Conservation (phyloP, 1,140 invertebrate species). For the Drosophila takahashii region DNA sequence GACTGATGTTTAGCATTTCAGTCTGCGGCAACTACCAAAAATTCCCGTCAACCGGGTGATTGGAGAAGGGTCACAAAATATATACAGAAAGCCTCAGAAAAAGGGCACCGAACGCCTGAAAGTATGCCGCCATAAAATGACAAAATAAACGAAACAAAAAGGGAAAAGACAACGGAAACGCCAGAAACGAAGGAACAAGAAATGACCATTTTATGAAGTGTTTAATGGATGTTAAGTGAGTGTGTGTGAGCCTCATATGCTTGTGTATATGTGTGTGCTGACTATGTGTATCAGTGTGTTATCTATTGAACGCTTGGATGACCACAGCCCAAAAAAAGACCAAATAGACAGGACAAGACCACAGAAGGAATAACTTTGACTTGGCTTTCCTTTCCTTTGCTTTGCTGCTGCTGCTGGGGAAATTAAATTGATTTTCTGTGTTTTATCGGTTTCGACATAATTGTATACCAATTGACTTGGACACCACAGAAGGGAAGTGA, state of each 20-base stretch:
- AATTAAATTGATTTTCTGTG: conserved; percentile 72
- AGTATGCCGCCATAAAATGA: conserved; percentile 73
- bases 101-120: conserved; percentile 36
- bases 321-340: conserved; percentile 44
- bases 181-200: conserved; percentile 50
- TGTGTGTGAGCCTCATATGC: conserved; percentile 33
- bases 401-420: conserved; percentile 3
- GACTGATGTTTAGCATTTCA: conserved; percentile 63
- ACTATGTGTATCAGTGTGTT: conserved; percentile 50
- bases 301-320: conserved; percentile 73
- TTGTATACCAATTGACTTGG: conserved; percentile 52
- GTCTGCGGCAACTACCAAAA: conserved; percentile 31
- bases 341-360: conserved; percentile 19
- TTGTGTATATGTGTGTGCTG: conserved; percentile 16
- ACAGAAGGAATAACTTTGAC: conserved; percentile 30
- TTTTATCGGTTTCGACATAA: conserved; percentile 51
- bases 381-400: conserved; percentile 14
- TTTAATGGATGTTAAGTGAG: conserved; percentile 79
- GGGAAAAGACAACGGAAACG: conserved; percentile 6
- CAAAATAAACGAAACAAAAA: conserved; percentile 62
- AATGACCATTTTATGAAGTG: conserved; percentile 82
- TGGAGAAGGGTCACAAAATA: conserved; percentile 6
- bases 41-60: conserved; percentile 25
- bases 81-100: conserved; percentile 7
- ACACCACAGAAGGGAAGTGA: conserved; percentile 14